Evolutionary conservation across 2,113 vertebrate genomes (phyloP).

Genomic region (Okapia johnstoni): DNA sequence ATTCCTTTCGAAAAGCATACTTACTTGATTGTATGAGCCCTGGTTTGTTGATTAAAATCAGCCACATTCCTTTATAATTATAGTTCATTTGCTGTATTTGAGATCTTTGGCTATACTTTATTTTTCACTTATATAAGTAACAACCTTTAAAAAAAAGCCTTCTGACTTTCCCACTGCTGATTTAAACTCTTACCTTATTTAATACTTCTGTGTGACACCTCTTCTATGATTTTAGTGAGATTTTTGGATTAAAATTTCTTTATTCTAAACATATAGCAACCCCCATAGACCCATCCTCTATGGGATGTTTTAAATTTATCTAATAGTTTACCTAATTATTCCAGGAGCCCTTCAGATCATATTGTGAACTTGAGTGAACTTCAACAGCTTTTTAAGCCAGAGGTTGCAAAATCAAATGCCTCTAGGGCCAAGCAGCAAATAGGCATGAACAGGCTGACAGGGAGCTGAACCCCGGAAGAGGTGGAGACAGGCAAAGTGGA

Average conservation of each 20-base stretch:
- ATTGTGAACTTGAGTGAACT: not conserved
- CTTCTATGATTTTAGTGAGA: constrained; percentile 2
- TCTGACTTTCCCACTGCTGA: not conserved
- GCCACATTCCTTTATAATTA: not conserved
- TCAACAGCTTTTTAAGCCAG: not conserved
- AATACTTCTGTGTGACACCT: not conserved
- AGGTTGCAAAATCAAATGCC: not conserved
- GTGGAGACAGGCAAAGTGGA: not conserved
- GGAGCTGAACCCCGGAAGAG: not conserved
- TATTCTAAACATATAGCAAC: not conserved
- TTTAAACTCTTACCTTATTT: not conserved
- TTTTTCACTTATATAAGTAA: not conserved
- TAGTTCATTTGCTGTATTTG: not conserved
- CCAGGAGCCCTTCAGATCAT: not conserved
- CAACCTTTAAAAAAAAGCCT: not conserved
- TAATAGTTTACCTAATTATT: not conserved
- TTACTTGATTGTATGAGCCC: not conserved
- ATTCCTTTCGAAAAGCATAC: not conserved
- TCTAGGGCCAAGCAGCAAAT: not conserved
- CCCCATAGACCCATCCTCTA: not conserved
- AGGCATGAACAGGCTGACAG: not conserved
- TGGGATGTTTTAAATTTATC: not conserved
- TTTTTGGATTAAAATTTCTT: not conserved
- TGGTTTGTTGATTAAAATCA: not conserved
- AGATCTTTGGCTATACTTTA: not conserved